Evolutionary conservation across 1,140 invertebrate genomes (phyloP), one percentile per base, ranked within the genome.

Genomic region (Aphelenchoides fujianensis): DNA sequence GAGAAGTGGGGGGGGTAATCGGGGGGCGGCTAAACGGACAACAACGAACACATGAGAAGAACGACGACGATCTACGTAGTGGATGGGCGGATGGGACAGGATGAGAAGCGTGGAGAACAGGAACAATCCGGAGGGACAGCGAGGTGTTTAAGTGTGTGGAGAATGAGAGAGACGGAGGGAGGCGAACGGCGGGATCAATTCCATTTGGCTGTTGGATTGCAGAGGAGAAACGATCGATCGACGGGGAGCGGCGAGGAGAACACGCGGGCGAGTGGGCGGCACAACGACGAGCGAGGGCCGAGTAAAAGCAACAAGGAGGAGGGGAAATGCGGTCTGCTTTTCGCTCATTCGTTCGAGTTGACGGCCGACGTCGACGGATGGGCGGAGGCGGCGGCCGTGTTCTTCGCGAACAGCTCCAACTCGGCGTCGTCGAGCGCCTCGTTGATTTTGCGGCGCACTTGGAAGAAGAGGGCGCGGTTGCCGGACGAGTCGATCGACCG

Each of bases 371-470:
- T 35, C 41, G 19, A 19, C 31, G 31, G 23, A 12, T 31, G 12
- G 63, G 16, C n/a, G 16, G n/a, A 19, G 16, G n/a, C 27, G 59
- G 59, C 2, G 28, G 59, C 27, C n/a, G n/a, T n/a, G 59, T 12
- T 30, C 32, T 66, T 66, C 19, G 55, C 28, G 55, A 30, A 59
- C 63, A 66, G n/a, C 3, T 66, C 28, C 63, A 66, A 36, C 36
- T 66, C 63, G 9, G 32, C 63, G 9, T 66, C 12, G 2, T 66
- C 63, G 16, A 66, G 63, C 12, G 32, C 34, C 27, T 66, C 36
- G 63, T 66, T 66, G 63, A 66, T 66, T 34, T 37, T 66, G 63
- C 63, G 63, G 16, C 63, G 63, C 0, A 48, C 63, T 12, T 66
- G 16, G 1, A 66, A 12, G 63, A 66, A 66, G 12, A 66, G 32